Base-by-base conservation (phyloP, 2,888 invertebrate species). In the Eremobia ochroleuca region DNA sequence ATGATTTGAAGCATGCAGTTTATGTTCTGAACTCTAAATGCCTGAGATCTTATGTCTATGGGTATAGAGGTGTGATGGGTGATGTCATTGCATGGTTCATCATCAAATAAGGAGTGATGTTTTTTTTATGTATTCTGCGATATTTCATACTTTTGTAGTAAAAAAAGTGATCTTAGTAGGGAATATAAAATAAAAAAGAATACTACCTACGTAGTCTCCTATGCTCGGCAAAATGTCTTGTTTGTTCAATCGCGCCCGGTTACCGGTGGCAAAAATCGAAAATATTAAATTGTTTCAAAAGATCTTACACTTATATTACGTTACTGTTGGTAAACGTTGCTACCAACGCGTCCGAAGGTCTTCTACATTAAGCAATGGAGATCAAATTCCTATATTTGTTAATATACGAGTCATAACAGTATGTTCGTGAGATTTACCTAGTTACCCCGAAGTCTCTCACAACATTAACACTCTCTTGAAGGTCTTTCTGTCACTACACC, bases 1-100 rank as follows among this genome's bases (percentile, higher is more conserved):
- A 52, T 25, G 15, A 82, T 82, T 70, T 73, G 34, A 75, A 64
- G 69, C 65, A 75, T 64, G 66, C 61, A 59, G 76, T 55, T 61
- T 37, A 67, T 68, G 52, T 37, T 40, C 25, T n/a, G 5, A 31
- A 28, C n/a, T 28, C n/a, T 31, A 67, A 82, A 73, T 73, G 40
- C 15, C 34, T 55, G 0, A 8, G n/a, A 62, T 73, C 31, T 34
- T 66, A 3, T n/a, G 11, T 34, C 11, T 52, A 13, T n/a, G n/a
- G n/a, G n/a, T 52, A 4, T 37, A 28, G 1, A 76, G 18, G 37
- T 46, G 52, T 69, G 40, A 66, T 62, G 4, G 25, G 34, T 37
- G 55, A 76, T 46, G 4, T 18, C 52, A 1, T 34, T 28, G 18
- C 58, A 65, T 31, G 1, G 5, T 40, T 37, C 11, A 49, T 78